Conservation (phyloP, 2,113 vertebrate genomes). For the Pomatostomus ruficeps region DNA sequence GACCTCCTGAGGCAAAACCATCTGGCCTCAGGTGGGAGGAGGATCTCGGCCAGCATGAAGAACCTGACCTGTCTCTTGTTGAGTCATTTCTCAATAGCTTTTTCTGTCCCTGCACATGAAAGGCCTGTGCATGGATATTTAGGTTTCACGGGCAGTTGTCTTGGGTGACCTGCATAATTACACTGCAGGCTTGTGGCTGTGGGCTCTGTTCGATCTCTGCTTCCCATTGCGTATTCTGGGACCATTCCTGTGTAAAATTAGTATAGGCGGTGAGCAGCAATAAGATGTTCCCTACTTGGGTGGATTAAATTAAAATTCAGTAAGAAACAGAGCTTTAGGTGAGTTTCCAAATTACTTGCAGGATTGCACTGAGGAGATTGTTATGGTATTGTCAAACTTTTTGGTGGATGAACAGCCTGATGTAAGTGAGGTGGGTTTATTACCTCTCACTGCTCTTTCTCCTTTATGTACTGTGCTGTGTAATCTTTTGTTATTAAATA, state of each 20-base stretch:
- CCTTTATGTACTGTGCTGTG: background rate
- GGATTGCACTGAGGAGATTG: background rate
- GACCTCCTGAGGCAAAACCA: slow-evolving; percentile 29
- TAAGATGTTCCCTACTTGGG: slow-evolving; percentile 18
- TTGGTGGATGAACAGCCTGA: background rate
- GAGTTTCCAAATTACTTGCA: slow-evolving; percentile 3
- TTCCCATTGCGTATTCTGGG: background rate
- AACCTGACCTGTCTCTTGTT: background rate
- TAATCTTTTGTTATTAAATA: slow-evolving; percentile 55
- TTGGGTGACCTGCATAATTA: background rate
- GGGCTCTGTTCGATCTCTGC: background rate
- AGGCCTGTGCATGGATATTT: background rate
- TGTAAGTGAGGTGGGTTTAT: background rate
- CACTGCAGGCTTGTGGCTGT: background rate
- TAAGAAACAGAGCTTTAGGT: background rate
- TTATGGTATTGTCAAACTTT: background rate
- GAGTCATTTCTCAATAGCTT: background rate
- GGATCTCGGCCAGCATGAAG: background rate
- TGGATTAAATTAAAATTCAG: slow-evolving; percentile 36
- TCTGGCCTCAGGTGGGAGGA: slow-evolving; percentile 41
- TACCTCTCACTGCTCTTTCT: background rate
- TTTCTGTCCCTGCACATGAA: background rate
- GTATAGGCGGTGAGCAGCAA: background rate
- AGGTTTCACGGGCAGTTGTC: background rate
- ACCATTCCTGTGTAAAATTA: background rate